phyloP scores from a whole-genome alignment of 2,888 invertebrate genomes.

The Patella caerulea region DNA sequence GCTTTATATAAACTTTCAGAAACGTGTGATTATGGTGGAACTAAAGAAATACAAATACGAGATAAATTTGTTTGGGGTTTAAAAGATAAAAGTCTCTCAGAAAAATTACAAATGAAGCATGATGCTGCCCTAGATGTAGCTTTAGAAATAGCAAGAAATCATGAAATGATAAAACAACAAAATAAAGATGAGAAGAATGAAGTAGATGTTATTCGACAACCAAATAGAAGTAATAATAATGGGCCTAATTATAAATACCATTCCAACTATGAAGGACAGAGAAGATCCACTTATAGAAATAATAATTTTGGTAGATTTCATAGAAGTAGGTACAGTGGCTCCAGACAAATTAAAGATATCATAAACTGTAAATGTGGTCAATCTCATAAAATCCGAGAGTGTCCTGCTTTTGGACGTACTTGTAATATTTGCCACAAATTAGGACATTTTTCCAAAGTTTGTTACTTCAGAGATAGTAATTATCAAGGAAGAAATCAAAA shows the following conservation, averaged over 20 bases:
- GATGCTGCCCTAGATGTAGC: not conserved
- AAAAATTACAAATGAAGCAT: not conserved
- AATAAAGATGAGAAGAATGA: not conserved
- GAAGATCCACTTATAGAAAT: not conserved
- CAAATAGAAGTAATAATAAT: not conserved
- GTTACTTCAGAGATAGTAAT: not conserved
- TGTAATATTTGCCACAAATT: conserved; percentile 5
- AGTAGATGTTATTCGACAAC: not conserved
- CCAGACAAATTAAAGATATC: not conserved
- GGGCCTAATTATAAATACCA: not conserved
- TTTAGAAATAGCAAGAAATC: not conserved
- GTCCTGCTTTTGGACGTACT: not conserved
- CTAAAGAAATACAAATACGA: conserved; percentile 23
- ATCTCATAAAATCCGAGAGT: not conserved
- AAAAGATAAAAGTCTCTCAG: not conserved
- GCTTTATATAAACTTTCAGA: conserved; percentile 28
- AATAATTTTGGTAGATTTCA: not conserved
- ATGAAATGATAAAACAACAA: not conserved
- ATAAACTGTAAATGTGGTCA: not conserved
- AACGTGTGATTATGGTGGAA: conserved; percentile 27
- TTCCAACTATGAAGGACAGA: not conserved
- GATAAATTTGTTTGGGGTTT: conserved; percentile 14
- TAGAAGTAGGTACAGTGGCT: not conserved
- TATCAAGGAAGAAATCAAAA: no score
- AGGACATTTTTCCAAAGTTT: conserved; percentile 3